Evolutionary conservation across 2,113 vertebrate species (phyloP), one percentile per base, ranked within the genome.

Genomic region (Oryzias celebensis): DNA sequence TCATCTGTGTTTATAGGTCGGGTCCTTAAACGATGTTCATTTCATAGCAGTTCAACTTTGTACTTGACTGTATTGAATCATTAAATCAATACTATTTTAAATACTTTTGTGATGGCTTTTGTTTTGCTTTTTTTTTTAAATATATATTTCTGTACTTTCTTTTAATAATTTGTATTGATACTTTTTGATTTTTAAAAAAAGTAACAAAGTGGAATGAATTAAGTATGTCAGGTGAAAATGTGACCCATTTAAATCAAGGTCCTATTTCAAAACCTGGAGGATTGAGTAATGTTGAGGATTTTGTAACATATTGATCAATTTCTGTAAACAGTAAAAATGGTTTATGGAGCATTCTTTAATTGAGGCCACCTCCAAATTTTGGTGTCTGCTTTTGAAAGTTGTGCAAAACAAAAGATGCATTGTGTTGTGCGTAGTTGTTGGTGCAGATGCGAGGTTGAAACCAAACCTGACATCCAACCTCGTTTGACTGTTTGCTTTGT

Each of bases 81-180:
- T 91, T 90, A 90, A 91, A 91, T 81, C 71, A 36, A n/a, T 42
- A 2, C 80, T 83, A 89, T 82, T 73, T 53, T 85, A 75, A 78
- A 69, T n/a, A 42, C 65, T 45, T 65, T 42, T 58, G 52, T 82
- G 73, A 65, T 84, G 52, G 70, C 46, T 68, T 83, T 70, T 78
- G 41, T 57, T 78, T 77, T 70, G 8, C 65, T 80, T 68, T 52
- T 23, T 7, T n/a, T 44, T 22, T 17, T 44, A 18, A 20, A 55
- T 13, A 42, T 3, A 4, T 42, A 10, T 13, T 62, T 43, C 5
- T 42, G 7, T 47, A 47, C n/a, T 47, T 16, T 7, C 45, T 17
- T 48, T n/a, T 20, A 20, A 7, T 26, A 14, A 16, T 24, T 52
- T 24, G 17, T 17, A 17, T 52, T 16, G 55, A 51, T 62, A 22